A percentile compares a stretch with the other conserved stretches of the same genome.
phyloP scores from a whole-genome alignment of 1,140 invertebrate species.

The Aphelinus atriplicis region DNA sequence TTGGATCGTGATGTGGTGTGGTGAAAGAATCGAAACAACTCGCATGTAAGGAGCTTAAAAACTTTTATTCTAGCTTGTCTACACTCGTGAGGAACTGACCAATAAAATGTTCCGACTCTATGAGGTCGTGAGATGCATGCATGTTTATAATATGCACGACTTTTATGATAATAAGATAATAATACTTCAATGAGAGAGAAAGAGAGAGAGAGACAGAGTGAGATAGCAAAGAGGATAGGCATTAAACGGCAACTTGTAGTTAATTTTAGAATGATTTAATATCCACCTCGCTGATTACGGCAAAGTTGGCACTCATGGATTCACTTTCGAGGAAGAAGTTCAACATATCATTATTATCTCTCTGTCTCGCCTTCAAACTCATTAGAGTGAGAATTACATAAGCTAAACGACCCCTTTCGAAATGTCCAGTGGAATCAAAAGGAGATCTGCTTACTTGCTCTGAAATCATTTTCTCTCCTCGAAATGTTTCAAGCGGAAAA shows the following conservation, averaged over 20 bases:
- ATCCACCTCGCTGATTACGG: conserved; percentile 7
- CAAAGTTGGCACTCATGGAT: conserved; percentile 21
- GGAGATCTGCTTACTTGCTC: too few species aligned
- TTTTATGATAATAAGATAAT: conserved; percentile 13
- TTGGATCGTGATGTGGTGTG: too few species aligned
- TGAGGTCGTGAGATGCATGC: background rate
- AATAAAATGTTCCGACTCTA: background rate
- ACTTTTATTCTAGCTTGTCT: conserved; percentile 1
- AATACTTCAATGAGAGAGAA: background rate
- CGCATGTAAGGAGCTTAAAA: too few species aligned
- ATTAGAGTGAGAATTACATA: too few species aligned
- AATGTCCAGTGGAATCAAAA: too few species aligned
- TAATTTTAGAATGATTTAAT: conserved; percentile 28
- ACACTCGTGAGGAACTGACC: background rate
- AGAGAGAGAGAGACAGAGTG: background rate
- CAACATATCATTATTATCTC: conserved; percentile 12
- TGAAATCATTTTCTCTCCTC: too few species aligned
- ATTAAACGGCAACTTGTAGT: background rate
- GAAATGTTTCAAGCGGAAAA: too few species aligned
- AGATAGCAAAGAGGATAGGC: conserved; percentile 1
- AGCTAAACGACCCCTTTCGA: too few species aligned
- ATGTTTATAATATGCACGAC: background rate
- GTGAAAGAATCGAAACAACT: too few species aligned
- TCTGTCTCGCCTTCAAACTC: background rate
- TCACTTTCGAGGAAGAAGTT: conserved; percentile 3